phyloP scores from a whole-genome alignment of 2,888 invertebrate species.

The Dione juno region DNA sequence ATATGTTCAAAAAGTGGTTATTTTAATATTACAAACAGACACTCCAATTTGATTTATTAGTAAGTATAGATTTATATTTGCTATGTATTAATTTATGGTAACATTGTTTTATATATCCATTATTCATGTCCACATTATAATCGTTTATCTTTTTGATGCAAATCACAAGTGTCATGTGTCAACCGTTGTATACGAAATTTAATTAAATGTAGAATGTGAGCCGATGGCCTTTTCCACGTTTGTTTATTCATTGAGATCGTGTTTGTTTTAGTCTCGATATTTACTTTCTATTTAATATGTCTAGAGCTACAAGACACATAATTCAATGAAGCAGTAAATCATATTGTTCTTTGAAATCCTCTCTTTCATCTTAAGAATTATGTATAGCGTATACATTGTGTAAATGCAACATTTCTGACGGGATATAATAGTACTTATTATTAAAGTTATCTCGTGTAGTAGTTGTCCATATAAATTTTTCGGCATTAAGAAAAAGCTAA shows the following conservation, averaged over 20 bases:
- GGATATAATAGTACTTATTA: neutral
- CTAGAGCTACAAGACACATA: conserved; percentile 10
- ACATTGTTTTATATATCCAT: neutral
- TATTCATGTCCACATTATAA: conserved; percentile 11
- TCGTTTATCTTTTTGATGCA: conserved; percentile 2
- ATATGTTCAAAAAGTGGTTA: too few species aligned
- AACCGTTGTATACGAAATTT: conserved; percentile 44
- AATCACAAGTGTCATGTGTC: conserved; percentile 42
- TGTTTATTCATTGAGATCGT: conserved; percentile 43
- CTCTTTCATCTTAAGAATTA: neutral
- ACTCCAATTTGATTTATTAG: too few species aligned
- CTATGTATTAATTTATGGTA: neutral
- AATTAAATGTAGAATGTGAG: conserved; percentile 46
- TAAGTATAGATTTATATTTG: neutral
- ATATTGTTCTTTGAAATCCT: neutral
- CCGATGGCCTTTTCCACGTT: conserved; percentile 47
- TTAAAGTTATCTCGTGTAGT: too few species aligned
- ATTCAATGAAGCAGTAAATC: neutral
- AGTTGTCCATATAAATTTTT: too few species aligned
- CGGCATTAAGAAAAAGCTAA: too few species aligned
- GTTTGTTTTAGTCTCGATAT: conserved; percentile 31
- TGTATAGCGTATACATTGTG: neutral
- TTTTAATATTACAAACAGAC: too few species aligned
- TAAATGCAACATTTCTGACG: neutral
- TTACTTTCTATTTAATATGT: conserved; percentile 20